A percentile compares a stretch with the other conserved stretches of the same genome.
Conservation (phyloP, 2,888 invertebrate species). For the Eumacrocentrus americanus region DNA sequence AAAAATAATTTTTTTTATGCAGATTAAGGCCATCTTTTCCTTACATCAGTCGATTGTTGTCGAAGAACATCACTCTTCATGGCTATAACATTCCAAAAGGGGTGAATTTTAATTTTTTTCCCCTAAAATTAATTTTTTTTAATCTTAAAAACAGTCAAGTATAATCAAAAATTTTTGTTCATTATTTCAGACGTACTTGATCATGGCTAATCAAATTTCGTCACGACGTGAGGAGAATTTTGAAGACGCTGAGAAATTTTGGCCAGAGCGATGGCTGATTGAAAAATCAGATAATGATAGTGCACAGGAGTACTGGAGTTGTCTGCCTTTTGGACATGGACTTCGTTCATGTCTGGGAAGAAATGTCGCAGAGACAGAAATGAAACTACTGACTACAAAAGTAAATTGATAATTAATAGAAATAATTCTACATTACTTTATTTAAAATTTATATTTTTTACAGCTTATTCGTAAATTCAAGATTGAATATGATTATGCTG, state of each 20-base stretch:
- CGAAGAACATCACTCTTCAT: conserved; percentile 68
- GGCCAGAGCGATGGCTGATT: conserved; percentile 70
- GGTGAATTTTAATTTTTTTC: conserved; percentile 40
- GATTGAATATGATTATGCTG: conserved; percentile 73
- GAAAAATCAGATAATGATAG: conserved; percentile 54
- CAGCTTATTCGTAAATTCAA: conserved; percentile 69
- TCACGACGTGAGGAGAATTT: conserved; percentile 70
- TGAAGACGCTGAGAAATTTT: conserved; percentile 68
- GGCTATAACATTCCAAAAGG: conserved; percentile 65
- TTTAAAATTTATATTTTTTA: conserved; percentile 39
- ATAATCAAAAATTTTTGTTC: no score
- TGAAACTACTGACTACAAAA: conserved; percentile 66
- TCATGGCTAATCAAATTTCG: conserved; percentile 71
- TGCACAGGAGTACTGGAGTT: conserved; percentile 64
- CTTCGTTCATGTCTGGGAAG: conserved; percentile 69
- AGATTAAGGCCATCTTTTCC: conserved; percentile 72
- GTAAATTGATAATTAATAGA: conserved; percentile 52
- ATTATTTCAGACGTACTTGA: conserved; percentile 63
- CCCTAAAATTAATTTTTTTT: conserved; percentile 8
- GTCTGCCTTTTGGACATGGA: conserved; percentile 71
- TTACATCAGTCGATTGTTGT: conserved; percentile 67
- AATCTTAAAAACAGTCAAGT: no score
- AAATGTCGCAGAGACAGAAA: conserved; percentile 68
- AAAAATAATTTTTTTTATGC: conserved; percentile 30
- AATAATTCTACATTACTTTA: neutral